phyloP scores from a whole-genome alignment of 2,888 invertebrate species.

The Lepidochrysops patricia region DNA sequence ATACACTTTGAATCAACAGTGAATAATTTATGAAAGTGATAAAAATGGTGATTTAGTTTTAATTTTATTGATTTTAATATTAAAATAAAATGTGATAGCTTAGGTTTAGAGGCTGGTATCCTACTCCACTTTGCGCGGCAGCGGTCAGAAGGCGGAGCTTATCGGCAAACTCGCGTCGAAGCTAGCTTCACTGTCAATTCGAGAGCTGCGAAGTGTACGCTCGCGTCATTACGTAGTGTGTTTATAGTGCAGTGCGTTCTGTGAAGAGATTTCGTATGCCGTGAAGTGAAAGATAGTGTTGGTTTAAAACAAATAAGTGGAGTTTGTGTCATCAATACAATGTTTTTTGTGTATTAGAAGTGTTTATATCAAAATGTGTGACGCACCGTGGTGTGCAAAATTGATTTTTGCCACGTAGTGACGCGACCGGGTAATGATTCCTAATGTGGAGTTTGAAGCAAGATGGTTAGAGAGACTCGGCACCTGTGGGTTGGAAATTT shows the following conservation, averaged over 20 bases:
- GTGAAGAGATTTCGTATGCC: constrained; percentile 69
- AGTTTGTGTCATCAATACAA: constrained; percentile 54
- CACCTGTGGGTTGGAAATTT: constrained; percentile 99
- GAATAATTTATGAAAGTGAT: constrained; percentile 6
- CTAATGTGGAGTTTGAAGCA: constrained; percentile 96
- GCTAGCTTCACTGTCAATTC: constrained; percentile 72
- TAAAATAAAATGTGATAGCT: constrained; percentile 13
- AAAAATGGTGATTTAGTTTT: background rate
- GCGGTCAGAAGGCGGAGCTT: constrained; percentile 75
- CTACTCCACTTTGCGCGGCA: constrained; percentile 73
- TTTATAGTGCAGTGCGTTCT: constrained; percentile 70
- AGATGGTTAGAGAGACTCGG: constrained; percentile 99
- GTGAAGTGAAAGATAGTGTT: constrained; percentile 70
- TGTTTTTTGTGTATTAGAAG: constrained; percentile 55
- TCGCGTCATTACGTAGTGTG: constrained; percentile 70
- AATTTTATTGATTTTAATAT: constrained; percentile 10
- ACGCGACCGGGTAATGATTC: constrained; percentile 80
- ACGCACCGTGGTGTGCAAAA: constrained; percentile 70
- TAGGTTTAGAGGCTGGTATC: constrained; percentile 35
- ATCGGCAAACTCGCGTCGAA: constrained; percentile 74
- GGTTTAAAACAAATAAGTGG: constrained; percentile 52
- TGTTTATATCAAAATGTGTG: constrained; percentile 69
- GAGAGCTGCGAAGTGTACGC: constrained; percentile 71
- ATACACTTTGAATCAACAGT: background rate
- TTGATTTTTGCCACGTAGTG: constrained; percentile 76